Conservation (phyloP, 2,113 vertebrate genomes). For the Mormyrus iriodes region DNA sequence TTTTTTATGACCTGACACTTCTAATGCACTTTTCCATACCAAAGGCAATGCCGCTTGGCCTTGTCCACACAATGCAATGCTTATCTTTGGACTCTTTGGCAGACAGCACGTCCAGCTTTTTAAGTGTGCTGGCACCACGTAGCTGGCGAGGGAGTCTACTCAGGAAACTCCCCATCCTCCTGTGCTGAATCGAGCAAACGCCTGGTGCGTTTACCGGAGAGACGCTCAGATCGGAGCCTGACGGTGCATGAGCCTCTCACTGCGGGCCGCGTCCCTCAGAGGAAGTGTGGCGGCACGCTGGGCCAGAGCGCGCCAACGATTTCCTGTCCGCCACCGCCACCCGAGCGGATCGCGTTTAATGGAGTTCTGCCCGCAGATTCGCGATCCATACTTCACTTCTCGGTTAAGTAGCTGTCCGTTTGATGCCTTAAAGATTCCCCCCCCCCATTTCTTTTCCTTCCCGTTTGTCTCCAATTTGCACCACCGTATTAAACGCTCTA, state of each 20-base stretch:
- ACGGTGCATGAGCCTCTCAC: neutral
- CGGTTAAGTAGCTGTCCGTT: slow-evolving; percentile 17
- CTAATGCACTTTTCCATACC: neutral
- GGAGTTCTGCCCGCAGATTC: slow-evolving; percentile 10
- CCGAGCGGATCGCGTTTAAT: neutral
- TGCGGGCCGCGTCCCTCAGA: neutral
- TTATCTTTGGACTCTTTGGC: neutral
- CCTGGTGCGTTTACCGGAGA: neutral
- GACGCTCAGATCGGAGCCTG: neutral
- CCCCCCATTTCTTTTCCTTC: neutral
- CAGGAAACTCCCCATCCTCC: neutral
- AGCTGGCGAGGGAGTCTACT: neutral
- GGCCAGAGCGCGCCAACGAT: neutral
- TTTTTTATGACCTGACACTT: neutral
- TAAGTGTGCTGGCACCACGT: neutral
- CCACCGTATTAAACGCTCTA: slow-evolving; percentile 15
- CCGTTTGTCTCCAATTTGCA: slow-evolving; percentile 9
- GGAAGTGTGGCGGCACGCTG: neutral
- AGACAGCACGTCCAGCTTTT: neutral
- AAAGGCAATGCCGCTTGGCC: neutral
- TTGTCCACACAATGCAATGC: neutral
- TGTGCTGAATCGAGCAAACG: neutral
- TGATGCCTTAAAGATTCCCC: neutral
- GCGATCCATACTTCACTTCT: slow-evolving; percentile 20
- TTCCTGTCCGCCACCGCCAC: neutral